These are phyloP conservation scores for Cantharis rustica DNA, from an alignment of 2,888 invertebrate species.

Conservation along the genomic window DNA sequence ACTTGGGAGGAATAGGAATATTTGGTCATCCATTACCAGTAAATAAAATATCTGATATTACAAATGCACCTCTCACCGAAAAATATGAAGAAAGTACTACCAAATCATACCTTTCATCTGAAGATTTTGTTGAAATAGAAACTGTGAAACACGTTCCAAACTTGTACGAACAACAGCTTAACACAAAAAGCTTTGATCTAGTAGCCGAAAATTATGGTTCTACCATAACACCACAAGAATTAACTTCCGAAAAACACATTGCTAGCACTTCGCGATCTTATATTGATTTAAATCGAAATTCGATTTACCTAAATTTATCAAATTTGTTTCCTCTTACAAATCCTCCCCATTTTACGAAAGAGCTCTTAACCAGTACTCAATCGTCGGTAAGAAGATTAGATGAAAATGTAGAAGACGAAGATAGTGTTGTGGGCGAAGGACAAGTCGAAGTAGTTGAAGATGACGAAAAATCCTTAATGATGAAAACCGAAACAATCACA, in stretches of 20 bases:
- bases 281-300: neutral
- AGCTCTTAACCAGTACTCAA: neutral
- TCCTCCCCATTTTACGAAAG: neutral
- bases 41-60: slow-evolving; percentile 62
- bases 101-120: slow-evolving; percentile 1
- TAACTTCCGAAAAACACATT: neutral
- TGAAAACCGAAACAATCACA: slow-evolving; percentile 42
- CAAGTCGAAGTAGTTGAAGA: slow-evolving; percentile 52
- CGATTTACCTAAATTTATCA: neutral
- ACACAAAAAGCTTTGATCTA: neutral
- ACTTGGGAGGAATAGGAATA: slow-evolving; percentile 64
- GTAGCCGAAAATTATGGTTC: neutral
- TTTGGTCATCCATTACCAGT: slow-evolving; percentile 72
- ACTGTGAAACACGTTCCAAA: slow-evolving; percentile 43
- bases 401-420: neutral
- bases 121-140: slow-evolving; percentile 46
- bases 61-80: slow-evolving; percentile 45
- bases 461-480: slow-evolving; percentile 48
- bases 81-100: neutral
- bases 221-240: neutral
- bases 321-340: neutral
- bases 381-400: neutral
- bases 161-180: slow-evolving; percentile 10
- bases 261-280: neutral
- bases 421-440: slow-evolving; percentile 44